Evolutionary conservation across 2,888 invertebrate genomes (phyloP).

Genomic region (Plagiodera versicolora): DNA sequence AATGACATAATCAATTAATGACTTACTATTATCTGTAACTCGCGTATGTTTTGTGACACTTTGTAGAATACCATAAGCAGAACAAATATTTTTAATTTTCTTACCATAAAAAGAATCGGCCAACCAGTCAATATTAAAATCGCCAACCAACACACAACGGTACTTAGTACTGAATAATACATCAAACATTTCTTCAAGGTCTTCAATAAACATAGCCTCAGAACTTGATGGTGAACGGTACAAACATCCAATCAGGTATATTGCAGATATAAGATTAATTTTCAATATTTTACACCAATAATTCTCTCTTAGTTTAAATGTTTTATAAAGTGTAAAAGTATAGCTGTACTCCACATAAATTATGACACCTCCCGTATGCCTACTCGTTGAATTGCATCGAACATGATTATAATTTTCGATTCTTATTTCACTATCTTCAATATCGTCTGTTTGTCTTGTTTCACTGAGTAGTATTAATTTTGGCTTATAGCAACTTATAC

Average conservation of each 20-base stretch:
- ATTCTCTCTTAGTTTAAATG: not conserved
- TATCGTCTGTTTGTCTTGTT: no score
- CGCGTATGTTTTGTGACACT: not conserved
- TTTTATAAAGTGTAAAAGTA: not conserved
- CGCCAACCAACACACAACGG: slow-evolving; percentile 4
- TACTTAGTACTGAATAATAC: not conserved
- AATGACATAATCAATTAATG: slow-evolving; percentile 1
- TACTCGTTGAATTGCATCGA: no score
- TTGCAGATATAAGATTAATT: not conserved
- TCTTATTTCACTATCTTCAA: no score
- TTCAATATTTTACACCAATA: slow-evolving; percentile 2
- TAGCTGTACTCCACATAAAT: no score
- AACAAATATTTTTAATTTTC: not conserved
- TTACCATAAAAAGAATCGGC: not conserved
- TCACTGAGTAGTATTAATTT: no score
- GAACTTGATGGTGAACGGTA: slow-evolving; percentile 7
- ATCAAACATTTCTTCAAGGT: not conserved
- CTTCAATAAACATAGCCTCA: not conserved
- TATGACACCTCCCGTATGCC: no score
- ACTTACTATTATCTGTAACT: not conserved
- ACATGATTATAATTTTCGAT: no score
- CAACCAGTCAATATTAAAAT: slow-evolving; percentile 3
- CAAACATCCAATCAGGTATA: not conserved
- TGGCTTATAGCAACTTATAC: no score
- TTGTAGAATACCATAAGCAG: no score